A percentile compares a stretch with the other conserved stretches of the same genome.
phyloP scores from a whole-genome alignment of 2,888 invertebrate genomes.

The Alloscopus bannaensis region DNA sequence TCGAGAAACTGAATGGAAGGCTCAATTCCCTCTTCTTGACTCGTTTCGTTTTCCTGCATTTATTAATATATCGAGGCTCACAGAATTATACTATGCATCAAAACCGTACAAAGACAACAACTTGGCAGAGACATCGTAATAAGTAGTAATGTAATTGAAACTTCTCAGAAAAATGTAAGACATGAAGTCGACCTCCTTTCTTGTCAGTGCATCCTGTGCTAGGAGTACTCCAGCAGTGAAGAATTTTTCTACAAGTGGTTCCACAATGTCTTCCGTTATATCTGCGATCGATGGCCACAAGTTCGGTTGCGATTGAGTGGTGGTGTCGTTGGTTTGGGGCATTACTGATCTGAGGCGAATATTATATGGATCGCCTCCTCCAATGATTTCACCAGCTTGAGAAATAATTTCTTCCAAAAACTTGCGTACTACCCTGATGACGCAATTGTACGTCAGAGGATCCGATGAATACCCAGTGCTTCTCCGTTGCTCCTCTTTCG shows the following conservation, averaged over 20 bases:
- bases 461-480: background rate
- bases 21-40: slow-evolving; percentile 48
- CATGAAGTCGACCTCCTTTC: slow-evolving; percentile 42
- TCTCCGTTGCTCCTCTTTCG: background rate
- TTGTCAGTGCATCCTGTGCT: slow-evolving; percentile 41
- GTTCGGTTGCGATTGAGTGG: background rate
- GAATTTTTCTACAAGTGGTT: slow-evolving; percentile 57
- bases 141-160: too few species aligned
- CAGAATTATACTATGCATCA: too few species aligned
- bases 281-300: slow-evolving; percentile 51
- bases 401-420: slow-evolving; percentile 65
- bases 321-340: too few species aligned
- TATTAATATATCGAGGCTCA: too few species aligned
- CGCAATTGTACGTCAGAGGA: slow-evolving; percentile 15
- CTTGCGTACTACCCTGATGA: slow-evolving; percentile 42
- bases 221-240: slow-evolving; percentile 63
- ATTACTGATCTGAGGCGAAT: too few species aligned
- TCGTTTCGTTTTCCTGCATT: slow-evolving; percentile 35
- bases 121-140: too few species aligned
- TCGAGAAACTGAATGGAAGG: slow-evolving; percentile 53
- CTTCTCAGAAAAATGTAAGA: background rate
- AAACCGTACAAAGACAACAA: too few species aligned
- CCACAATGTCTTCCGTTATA: slow-evolving; percentile 56
- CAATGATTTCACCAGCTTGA: slow-evolving; percentile 67
- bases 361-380: slow-evolving; percentile 66